Base-by-base conservation (phyloP, 2,113 vertebrate genomes). In the Callocephalon fimbriatum region DNA sequence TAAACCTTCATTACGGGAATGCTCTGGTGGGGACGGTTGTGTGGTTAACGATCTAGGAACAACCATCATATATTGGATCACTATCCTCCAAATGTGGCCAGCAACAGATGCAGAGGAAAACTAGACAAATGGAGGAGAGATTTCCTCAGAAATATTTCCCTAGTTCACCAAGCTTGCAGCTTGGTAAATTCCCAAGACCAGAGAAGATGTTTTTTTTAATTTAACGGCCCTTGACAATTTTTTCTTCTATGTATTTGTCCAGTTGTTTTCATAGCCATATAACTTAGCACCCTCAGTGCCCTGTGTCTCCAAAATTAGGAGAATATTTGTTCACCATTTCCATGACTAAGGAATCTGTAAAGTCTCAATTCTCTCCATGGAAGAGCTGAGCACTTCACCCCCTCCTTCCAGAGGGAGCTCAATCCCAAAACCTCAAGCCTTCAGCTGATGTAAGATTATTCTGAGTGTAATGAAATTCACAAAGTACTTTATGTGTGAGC, bases 81-180 rank as follows among this genome's bases (percentile, higher is more conserved):
- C 20, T 18, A 35, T 29, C 11, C 31, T 58, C 45, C 25, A 85
- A 47, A 44, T 22, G 20, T 51, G 35, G 35, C 7, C 20, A 79
- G 47, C 48, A 48, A 90, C 22, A 92, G 27, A n/a, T 29, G 14
- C 38, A 88, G 35, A 75, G 26, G 38, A 85, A 88, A 92, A 78
- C 12, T 19, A 86, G 40, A 47, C 2, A 59, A 23, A 61, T 5
- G 86, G 12, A 47, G 31, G n/a, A 53, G 15, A 88, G 3, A 71
- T 50, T 85, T 74, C 14, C 61, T 32, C 68, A 71, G 51, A 85
- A 93, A 37, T 42, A 58, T 4, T 67, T 86, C 19, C 9, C 51
- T 48, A 38, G 50, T 18, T 85, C 2, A 1, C 54, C 20, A 9
- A 10, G 42, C 45, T 81, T 84, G 32, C 38, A 68, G 75, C 19